A percentile compares a stretch with the other conserved stretches of the same genome.
Evolutionary conservation across 2,888 invertebrate species (phyloP).

Genomic region (Malacosoma neustria): DNA sequence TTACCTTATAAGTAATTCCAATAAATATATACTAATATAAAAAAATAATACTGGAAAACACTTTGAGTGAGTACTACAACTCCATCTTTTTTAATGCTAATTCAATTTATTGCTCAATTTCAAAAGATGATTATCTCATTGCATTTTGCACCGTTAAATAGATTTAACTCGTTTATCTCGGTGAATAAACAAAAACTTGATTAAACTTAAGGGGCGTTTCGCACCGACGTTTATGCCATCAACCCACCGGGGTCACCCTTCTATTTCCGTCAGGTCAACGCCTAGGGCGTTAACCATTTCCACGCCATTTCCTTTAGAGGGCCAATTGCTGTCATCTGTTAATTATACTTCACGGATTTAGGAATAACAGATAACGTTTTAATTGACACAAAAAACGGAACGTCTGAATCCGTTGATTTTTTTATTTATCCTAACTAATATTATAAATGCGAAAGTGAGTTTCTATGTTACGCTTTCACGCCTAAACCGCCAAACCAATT

Average conservation of each 20-base stretch:
- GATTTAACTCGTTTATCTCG: conserved; percentile 1
- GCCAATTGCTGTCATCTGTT: conserved; percentile 31
- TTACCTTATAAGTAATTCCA: too few relatives aligned
- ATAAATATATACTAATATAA: too few relatives aligned
- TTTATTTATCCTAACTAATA: too few relatives aligned
- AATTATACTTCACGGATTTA: not conserved
- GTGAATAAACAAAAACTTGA: conserved; percentile 2
- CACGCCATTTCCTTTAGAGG: conserved; percentile 43
- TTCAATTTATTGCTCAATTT: conserved; percentile 3
- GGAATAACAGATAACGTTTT: not conserved
- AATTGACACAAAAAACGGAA: too few relatives aligned
- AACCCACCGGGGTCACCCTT: conserved; percentile 9
- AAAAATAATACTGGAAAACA: too few relatives aligned
- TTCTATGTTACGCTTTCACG: too few relatives aligned
- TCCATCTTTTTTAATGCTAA: too few relatives aligned
- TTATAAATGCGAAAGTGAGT: too few relatives aligned
- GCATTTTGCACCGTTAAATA: conserved; percentile 9
- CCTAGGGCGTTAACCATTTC: conserved; percentile 63
- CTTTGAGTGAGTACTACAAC: too few relatives aligned
- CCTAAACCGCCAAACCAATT: too few relatives aligned
- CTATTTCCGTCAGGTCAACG: conserved; percentile 47
- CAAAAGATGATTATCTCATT: conserved; percentile 8
- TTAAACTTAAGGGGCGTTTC: conserved; percentile 11
- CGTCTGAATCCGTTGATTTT: too few relatives aligned
- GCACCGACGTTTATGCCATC: conserved; percentile 10